Evolutionary conservation across 2,888 invertebrate genomes (phyloP).

Genomic region (Lingula anatina): DNA sequence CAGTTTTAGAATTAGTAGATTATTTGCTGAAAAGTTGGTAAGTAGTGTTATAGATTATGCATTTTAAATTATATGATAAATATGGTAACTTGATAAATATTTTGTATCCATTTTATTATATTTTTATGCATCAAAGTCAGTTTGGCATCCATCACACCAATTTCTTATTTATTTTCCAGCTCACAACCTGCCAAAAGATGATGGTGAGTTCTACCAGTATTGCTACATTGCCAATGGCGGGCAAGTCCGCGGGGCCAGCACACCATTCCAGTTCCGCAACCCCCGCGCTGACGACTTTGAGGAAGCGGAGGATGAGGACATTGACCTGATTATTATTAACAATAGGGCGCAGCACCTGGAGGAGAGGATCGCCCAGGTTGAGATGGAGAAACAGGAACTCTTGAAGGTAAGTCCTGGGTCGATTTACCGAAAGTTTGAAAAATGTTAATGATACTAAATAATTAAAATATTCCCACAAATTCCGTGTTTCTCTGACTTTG

Average conservation of each 20-base stretch:
- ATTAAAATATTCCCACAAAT: too few species aligned
- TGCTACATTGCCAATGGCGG: conserved; percentile 43
- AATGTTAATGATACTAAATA: neutral
- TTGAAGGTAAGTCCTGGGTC: conserved; percentile 15
- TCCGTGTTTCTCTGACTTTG: too few species aligned
- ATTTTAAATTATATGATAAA: too few species aligned
- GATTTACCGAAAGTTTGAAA: neutral
- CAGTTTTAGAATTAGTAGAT: too few species aligned
- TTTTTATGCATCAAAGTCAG: too few species aligned
- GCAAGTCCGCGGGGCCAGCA: conserved; percentile 47
- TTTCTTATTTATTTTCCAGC: conserved; percentile 22
- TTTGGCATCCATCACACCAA: too few species aligned
- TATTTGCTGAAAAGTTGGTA: too few species aligned
- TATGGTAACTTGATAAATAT: too few species aligned
- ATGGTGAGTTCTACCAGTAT: conserved; percentile 53
- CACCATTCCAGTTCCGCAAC: conserved; percentile 48
- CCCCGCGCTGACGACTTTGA: conserved; percentile 42
- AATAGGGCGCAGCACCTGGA: conserved; percentile 36
- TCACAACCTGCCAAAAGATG: conserved; percentile 42
- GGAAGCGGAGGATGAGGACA: conserved; percentile 42
- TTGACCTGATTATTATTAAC: conserved; percentile 44
- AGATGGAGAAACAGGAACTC: conserved; percentile 20
- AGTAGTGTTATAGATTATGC: too few species aligned
- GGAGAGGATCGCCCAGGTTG: conserved; percentile 30
- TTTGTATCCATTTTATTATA: too few species aligned